Base-by-base conservation (phyloP, 2,797 vertebrate species). In the Phylloscopus collybita region DNA sequence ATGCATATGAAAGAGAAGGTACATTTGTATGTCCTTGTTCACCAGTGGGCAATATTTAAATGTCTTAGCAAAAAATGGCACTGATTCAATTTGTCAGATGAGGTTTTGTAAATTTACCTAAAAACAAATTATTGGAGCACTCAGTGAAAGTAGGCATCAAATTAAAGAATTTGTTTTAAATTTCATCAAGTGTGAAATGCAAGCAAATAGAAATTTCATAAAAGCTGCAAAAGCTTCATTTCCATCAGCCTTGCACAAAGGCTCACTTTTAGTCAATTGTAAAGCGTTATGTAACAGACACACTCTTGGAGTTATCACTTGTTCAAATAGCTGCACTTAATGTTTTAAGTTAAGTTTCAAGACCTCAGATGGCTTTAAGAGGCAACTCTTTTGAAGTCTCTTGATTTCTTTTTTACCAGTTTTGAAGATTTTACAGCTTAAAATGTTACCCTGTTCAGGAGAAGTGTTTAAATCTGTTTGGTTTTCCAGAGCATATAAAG, bases 281-380 rank as follows among this genome's bases (percentile, higher is more conserved):
- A n/a, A 96, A 94, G 89, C 4, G 3, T 87, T 94, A 49, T 4
- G 23, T 23, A 44, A 79, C 1, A 0, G 76, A 49, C 61, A 27
- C 8, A 23, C 80, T 92, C 81, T 73, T 72, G 49, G 71, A 80
- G 40, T 91, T 75, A 53, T 90, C 32, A 49, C n/a, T 74, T 9
- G 3, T 2, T 74, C 49, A 66, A 29, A 27, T 83, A 88, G 70
- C 57, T 84, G 54, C 42, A 44, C 38, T 85, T 78, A 30, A 78
- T 90, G 91, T 95, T 97, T 96, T 95, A 94, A 93, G 90, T 94
- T 95, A 92, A 95, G 86, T 96, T 97, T 97, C 86, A 96, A 97
- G 91, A 96, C 97, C 92, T 96, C 79, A 93, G 92, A 92, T 96
- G 91, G 91, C 89, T 97, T 95, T 92, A 78, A 79, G 79, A 87